A percentile compares a stretch with the other conserved stretches of the same genome.
Evolutionary conservation across 2,113 vertebrate species (phyloP).

Genomic region (Zosterops pallidus): DNA sequence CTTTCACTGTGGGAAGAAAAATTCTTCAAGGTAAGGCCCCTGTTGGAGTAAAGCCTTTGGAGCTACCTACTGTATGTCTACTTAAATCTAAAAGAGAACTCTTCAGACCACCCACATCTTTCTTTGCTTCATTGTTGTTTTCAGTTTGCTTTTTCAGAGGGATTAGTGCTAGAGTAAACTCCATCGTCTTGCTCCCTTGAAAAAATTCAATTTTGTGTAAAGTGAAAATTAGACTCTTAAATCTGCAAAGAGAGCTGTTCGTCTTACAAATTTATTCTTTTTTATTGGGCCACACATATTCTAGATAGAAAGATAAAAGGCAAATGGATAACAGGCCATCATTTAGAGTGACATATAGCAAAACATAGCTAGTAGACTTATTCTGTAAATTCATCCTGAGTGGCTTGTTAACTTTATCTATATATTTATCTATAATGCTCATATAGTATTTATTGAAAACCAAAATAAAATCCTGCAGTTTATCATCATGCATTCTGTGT

Average conservation of each 20-base stretch:
- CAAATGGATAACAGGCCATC: conserved; percentile 66
- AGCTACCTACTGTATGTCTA: conserved; percentile 60
- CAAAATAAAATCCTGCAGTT: neutral
- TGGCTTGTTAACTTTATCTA: conserved; percentile 43
- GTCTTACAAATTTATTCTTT: conserved; percentile 82
- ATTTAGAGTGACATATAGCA: conserved; percentile 63
- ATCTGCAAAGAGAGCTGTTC: conserved; percentile 80
- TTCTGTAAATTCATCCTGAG: conserved; percentile 47
- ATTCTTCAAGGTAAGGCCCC: conserved; percentile 50
- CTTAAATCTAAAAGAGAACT: conserved; percentile 66
- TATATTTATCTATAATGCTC: conserved; percentile 41
- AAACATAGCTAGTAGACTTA: conserved; percentile 48
- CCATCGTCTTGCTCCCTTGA: conserved; percentile 65
- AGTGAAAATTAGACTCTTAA: conserved; percentile 82
- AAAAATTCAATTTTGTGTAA: conserved; percentile 71
- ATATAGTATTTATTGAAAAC: conserved; percentile 32
- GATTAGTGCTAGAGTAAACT: conserved; percentile 78
- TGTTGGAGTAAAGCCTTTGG: conserved; percentile 34
- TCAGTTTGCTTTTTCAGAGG: conserved; percentile 78
- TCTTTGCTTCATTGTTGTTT: conserved; percentile 65
- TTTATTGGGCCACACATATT: conserved; percentile 81
- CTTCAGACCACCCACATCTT: conserved; percentile 78
- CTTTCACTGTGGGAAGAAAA: conserved; percentile 57
- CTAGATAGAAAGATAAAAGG: conserved; percentile 77
- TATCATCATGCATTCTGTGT: neutral